Evolutionary conservation across 2,888 invertebrate species (phyloP), one percentile per base, ranked within the genome.

Genomic region (Mythimna ferrago): DNA sequence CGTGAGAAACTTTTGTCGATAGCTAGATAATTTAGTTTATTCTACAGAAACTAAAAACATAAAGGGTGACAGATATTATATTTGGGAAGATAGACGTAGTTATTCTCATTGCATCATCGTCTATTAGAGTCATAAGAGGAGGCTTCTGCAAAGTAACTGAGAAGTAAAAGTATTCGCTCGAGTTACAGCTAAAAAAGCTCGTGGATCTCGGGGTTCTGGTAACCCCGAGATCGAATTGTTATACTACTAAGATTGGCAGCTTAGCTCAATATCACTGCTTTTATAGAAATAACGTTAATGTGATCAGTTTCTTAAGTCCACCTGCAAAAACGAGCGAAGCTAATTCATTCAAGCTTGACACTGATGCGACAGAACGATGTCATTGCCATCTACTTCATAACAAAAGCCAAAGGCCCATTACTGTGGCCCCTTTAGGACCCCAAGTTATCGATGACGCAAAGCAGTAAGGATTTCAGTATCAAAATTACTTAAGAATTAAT

Each of bases 391-490:
- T 51, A 44, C 21, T 6, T 72, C 38, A 56, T 61, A 56, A 79
- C 11, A 73, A 41, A 16, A 41, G 6, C 60, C 60, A 61, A 65
- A 53, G 14, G 10, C 7, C 54, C 21, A 51, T 72, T 53, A 44
- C 64, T 62, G 41, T 41, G 51, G 80, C 21, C 61, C 41, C 62
- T 62, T 57, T 63, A 66, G 53, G 38, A 38, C 53, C 38, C 54
- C 67, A 78, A 77, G 63, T 67, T 76, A 81, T 81, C 82, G 67
- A 76, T 63, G 65, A 81, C 60, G 51, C 81, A 76, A 56, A 81
- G 60, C 35, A 64, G 54, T 67, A 44, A 35, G 65, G 51, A 44
- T 35, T 41, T 64, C 60, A 63, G 76, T 53, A 69, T 56, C 56
- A 77, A 80, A 65, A 62, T 67, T 57, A 71, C 79, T 68, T 58